A percentile compares a stretch with the other conserved stretches of the same genome.
These are phyloP conservation scores for Clinocottus analis DNA, from an alignment of 2,113 vertebrate species.

Conservation along the genomic window DNA sequence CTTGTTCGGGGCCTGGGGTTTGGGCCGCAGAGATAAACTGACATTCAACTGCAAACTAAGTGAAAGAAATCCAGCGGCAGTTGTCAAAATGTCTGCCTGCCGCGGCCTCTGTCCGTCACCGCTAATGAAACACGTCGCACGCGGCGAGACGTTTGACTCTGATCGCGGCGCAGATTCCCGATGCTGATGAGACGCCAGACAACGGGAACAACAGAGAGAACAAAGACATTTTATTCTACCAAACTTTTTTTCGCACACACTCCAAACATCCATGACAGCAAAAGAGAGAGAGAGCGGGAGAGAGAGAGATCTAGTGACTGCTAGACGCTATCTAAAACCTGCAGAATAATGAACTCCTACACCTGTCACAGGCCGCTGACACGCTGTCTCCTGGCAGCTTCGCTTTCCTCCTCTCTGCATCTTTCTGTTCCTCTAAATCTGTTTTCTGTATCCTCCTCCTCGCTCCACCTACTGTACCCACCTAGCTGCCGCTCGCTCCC, in stretches of 20 bases:
- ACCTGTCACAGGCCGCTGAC: slow-evolving; percentile 38
- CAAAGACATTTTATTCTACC: neutral
- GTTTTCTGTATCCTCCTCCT: slow-evolving; percentile 16
- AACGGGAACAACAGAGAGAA: neutral
- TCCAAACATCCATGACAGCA: neutral
- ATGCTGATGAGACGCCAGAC: neutral
- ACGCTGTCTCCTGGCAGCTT: slow-evolving; percentile 23
- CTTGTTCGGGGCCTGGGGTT: neutral
- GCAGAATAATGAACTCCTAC: slow-evolving; percentile 44
- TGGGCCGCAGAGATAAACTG: neutral
- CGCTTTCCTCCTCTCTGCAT: slow-evolving; percentile 14
- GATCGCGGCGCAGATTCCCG: neutral
- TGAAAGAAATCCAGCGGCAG: neutral
- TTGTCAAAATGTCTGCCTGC: neutral
- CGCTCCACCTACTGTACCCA: slow-evolving; percentile 20
- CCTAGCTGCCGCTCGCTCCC: slow-evolving; percentile 3
- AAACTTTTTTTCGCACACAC: slow-evolving; percentile 20
- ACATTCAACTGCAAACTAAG: neutral
- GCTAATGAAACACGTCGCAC: too few species aligned
- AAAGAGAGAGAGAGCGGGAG: neutral
- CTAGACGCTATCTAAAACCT: slow-evolving; percentile 7
- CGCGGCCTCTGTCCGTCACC: neutral
- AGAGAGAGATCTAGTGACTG: neutral
- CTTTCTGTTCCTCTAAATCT: slow-evolving; percentile 42
- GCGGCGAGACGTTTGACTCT: neutral